phyloP scores from a whole-genome alignment of 2,113 vertebrate species.

The Phrynosoma blainvillii region DNA sequence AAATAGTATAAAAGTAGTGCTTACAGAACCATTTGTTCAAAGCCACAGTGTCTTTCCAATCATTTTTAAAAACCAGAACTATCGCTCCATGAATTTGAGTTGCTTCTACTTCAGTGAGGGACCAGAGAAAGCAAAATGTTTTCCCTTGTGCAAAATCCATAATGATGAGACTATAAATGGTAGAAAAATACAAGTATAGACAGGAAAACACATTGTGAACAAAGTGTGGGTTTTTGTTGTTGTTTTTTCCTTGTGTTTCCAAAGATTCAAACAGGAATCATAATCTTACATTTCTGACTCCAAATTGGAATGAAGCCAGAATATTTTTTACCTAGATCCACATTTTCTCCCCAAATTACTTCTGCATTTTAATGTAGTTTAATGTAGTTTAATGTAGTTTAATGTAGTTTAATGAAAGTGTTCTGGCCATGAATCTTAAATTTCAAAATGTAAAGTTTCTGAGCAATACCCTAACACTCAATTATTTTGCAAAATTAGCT shows the following conservation, averaged over 20 bases:
- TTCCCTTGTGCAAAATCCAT: constrained; percentile 7
- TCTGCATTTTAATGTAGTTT: not conserved
- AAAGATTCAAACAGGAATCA: not conserved
- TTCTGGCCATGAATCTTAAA: no score
- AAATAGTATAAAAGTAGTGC: not conserved
- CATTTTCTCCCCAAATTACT: not conserved
- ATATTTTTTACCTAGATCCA: not conserved
- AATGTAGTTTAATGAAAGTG: no score
- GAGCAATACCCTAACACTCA: no score
- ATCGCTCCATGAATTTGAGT: not conserved
- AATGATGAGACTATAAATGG: not conserved
- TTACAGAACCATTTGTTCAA: constrained; percentile 9
- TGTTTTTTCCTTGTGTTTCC: not conserved
- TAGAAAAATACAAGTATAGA: not conserved
- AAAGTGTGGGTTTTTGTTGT: no score
- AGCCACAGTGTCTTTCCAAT: not conserved
- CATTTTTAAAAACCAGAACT: not conserved
- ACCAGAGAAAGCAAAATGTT: not conserved
- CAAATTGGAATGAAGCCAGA: no score
- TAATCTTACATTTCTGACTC: not conserved
- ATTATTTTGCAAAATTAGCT: no score
- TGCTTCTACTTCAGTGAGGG: not conserved
- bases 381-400: not conserved
- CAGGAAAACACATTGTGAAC: not conserved
- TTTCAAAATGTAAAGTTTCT: no score